Base-by-base conservation (phyloP, 2,888 invertebrate genomes). In the Protula sp. region DNA sequence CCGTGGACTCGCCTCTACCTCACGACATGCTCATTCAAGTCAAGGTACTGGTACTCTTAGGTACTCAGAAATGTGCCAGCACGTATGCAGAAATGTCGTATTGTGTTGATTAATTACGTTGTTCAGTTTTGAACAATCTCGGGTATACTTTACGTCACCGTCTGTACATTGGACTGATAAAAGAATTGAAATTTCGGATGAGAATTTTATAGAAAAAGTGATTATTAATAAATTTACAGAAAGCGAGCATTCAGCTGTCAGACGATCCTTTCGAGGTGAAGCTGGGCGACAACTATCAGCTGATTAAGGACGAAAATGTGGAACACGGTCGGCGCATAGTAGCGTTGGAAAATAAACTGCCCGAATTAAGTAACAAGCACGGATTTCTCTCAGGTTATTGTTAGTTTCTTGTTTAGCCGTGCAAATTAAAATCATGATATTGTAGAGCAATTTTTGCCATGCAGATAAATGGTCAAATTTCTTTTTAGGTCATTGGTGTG, bases 241-340 rank as follows among this genome's bases (percentile, higher is more conserved):
- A 38, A 38, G 38, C 19, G 9, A 38, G 90, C 1, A 87, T 99
- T 70, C 94, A 97, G 83, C 88, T 99, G 83, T 90, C 90, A 67
- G 99, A 99, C 77, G 98, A 99, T 85, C 97, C 97, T 0, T 98
- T 99, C 77, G 99, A 99, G 83, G 94, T 97, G 2, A 92, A 92
- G 74, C 83, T 99, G 4, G 87, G 95, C 0, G 94, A 97, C 72
- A 98, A 97, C 80, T 97, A 93, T 79, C 95, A 95, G 69, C 77
- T 80, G 59, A 5, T 50, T 19, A 5, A 22, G 38, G 38, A 38
- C 19, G 38, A 38, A 19, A 38, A 38, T 38, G 19, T 38, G 9
- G 38, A 38, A 38, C 50, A 50, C 22, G 24, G 24, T 50, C 50
- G 24, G 9, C 24, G 50, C 5, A 22, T 22, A 5, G 50, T 22